phyloP scores from a whole-genome alignment of 2,888 invertebrate genomes.

The Diploptera punctata region DNA sequence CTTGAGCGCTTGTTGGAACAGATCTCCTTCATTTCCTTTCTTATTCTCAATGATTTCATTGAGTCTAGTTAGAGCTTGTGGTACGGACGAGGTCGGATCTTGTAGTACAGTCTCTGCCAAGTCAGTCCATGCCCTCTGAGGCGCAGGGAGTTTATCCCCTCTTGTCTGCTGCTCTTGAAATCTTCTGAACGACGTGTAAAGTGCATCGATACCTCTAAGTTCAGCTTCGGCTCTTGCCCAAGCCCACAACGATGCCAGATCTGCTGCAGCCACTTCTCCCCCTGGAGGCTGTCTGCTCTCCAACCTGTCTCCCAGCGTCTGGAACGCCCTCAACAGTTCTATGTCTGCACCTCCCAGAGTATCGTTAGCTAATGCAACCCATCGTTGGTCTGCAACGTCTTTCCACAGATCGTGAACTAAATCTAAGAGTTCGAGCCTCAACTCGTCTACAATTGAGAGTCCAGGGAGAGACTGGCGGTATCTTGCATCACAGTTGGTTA shows the following conservation, averaged over 20 bases:
- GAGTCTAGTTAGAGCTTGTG: slow-evolving; percentile 64
- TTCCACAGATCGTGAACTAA: slow-evolving; percentile 63
- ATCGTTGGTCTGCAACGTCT: slow-evolving; percentile 56
- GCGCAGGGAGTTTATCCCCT: slow-evolving; percentile 54
- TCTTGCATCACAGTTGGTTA: background rate
- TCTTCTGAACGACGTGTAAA: slow-evolving; percentile 71
- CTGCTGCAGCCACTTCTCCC: slow-evolving; percentile 27
- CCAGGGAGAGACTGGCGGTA: background rate
- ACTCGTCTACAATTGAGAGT: slow-evolving; percentile 40
- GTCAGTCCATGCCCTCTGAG: slow-evolving; percentile 65
- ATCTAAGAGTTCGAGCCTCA: slow-evolving; percentile 64
- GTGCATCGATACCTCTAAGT: slow-evolving; percentile 65
- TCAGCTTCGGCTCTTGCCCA: slow-evolving; percentile 69
- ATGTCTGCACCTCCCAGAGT: slow-evolving; percentile 55
- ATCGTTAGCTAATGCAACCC: slow-evolving; percentile 39
- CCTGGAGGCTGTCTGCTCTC: slow-evolving; percentile 48
- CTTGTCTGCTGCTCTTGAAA: slow-evolving; percentile 58
- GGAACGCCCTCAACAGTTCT: slow-evolving; percentile 64
- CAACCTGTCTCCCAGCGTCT: slow-evolving; percentile 61
- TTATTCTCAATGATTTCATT: slow-evolving; percentile 65
- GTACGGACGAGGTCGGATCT: slow-evolving; percentile 65
- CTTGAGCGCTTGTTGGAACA: slow-evolving; percentile 71
- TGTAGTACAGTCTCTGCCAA: slow-evolving; percentile 69
- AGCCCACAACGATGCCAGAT: slow-evolving; percentile 57
- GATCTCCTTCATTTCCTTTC: slow-evolving; percentile 53